phyloP scores from a whole-genome alignment of 2,113 vertebrate species.

The Callipepla californica region DNA sequence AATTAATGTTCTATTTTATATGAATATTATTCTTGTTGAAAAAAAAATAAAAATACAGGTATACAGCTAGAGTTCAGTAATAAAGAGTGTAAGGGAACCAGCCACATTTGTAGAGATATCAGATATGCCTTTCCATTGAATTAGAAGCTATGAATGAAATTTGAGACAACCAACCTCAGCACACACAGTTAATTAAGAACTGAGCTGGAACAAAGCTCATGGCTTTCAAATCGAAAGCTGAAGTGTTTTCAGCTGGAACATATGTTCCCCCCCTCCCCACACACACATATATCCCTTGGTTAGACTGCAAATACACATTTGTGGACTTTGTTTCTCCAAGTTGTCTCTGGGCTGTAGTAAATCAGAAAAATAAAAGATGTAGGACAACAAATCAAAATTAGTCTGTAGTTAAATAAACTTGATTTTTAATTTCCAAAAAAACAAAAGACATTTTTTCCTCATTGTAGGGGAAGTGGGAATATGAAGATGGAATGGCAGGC shows the following conservation, averaged over 20 bases:
- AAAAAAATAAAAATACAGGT: background rate
- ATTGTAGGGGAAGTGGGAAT: background rate
- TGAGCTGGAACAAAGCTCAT: constrained; percentile 2
- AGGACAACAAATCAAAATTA: background rate
- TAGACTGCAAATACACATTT: background rate
- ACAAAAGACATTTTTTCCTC: background rate
- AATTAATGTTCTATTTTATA: background rate
- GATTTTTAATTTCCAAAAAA: background rate
- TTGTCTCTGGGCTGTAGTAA: background rate
- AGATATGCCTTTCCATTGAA: background rate
- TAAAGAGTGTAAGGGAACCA: background rate
- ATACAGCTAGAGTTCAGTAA: background rate
- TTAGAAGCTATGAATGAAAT: background rate
- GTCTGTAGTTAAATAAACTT: background rate
- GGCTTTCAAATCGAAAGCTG: background rate
- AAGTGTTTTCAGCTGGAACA: constrained; percentile 28
- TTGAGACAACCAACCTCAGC: constrained; percentile 6
- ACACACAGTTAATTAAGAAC: constrained; percentile 38
- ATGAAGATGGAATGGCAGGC: background rate
- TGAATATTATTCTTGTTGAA: background rate
- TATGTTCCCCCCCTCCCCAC: background rate
- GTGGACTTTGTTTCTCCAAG: background rate
- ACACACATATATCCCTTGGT: background rate
- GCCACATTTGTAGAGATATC: background rate
- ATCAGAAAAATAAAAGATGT: background rate